Conservation (phyloP, 2,797 vertebrate genomes). For the Malurus leucopterus region DNA sequence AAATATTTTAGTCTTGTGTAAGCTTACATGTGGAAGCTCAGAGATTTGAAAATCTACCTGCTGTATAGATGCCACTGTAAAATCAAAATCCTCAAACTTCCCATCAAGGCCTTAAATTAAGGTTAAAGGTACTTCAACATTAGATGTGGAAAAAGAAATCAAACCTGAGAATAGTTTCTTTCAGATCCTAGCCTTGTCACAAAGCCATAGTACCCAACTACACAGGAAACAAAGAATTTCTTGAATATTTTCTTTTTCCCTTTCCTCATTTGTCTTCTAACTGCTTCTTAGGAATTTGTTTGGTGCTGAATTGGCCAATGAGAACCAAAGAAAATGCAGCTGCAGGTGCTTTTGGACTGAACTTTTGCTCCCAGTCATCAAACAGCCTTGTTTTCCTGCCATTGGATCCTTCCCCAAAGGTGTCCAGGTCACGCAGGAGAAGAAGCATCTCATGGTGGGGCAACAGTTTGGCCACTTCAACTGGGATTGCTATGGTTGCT, state of each 20-base stretch:
- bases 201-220: background rate
- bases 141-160: background rate
- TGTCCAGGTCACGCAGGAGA: background rate
- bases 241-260: background rate
- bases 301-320: background rate
- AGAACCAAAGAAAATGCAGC: background rate
- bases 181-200: background rate
- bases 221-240: background rate
- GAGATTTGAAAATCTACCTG: background rate
- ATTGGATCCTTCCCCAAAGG: background rate
- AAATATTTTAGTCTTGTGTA: background rate
- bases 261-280: background rate
- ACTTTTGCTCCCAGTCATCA: background rate
- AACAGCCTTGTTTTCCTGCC: background rate
- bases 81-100: background rate
- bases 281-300: background rate
- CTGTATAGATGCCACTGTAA: background rate
- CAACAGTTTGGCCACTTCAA: background rate
- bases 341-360: background rate
- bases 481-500: background rate
- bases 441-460: fast-evolving
- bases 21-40: background rate
- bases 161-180: background rate
- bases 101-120: background rate
- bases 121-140: background rate